Base-by-base conservation (phyloP, 2,113 vertebrate species). In the Ciconia maguari region DNA sequence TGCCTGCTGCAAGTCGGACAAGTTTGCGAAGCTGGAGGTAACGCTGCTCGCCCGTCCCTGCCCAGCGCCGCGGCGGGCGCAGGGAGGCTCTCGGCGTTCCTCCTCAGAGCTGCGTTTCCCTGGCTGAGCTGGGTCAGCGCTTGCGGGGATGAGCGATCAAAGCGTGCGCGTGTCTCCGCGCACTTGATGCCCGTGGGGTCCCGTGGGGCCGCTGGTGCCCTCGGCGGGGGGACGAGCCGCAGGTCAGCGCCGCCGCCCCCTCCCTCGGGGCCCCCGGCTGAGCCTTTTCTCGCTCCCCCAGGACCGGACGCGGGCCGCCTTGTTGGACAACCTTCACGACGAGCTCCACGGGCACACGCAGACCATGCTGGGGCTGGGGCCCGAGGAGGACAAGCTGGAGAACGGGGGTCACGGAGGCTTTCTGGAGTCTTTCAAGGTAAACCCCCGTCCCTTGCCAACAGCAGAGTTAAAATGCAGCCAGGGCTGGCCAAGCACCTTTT, bases 371-470 rank as follows among this genome's bases (percentile, higher is more conserved):
- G 99, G 99, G 77, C 96, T 99, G 68, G 98, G 98, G 46, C 97
- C 98, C 0, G 98, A 99, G 61, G 99, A 99, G 93, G 99, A 99
- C 96, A 99, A 99, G 62, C 96, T 98, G 78, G 99, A 99, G 96
- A 99, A 99, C 0, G 99, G 99, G 21, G 98, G 98, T 44, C 99
- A 99, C 0, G 99, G 99, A 48, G 99, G 99, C 48, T 99, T 99
- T 91, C 97, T 99, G 97, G 99, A 99, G 90, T 99, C 99, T 27
- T 99, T 99, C 95, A 99, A 99, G 99, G 99, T 99, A 97, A 34
- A 26, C 9, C 44, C 26, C 42, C 11, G 5, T 32, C 64, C 25
- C 13, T 76, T 41, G 42, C 24, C 19, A 44, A 11, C 34, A 61
- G 66, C 36, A 55, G 36, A 52, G 54, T 32, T 84, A 7, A 70